These are phyloP conservation scores for Andrena chrysosceles DNA, from an alignment of 2,888 invertebrate species.

Conservation along the genomic window DNA sequence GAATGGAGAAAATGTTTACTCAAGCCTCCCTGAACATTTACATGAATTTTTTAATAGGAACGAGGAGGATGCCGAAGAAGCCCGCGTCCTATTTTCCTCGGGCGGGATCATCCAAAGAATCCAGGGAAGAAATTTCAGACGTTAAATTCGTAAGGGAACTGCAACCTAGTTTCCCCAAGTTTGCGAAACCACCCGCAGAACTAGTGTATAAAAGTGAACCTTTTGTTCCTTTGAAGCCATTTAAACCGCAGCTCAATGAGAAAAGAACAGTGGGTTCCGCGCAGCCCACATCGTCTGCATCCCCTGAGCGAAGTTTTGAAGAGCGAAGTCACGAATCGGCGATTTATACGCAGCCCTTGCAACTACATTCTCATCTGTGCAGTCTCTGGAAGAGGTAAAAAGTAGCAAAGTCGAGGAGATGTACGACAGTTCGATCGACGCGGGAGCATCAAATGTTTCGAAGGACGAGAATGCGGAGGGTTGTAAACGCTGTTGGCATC, in stretches of 20 bases:
- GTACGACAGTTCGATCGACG: neutral
- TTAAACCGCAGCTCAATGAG: conserved; percentile 15
- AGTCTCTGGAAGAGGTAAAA: neutral
- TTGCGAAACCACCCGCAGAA: conserved; percentile 17
- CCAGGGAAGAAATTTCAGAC: conserved; percentile 2
- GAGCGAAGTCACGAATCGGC: neutral
- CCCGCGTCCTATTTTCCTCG: neutral
- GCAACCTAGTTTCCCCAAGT: conserved; percentile 36
- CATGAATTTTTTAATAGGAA: neutral
- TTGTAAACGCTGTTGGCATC: neutral
- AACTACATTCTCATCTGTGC: conserved; percentile 5
- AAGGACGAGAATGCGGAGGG: neutral
- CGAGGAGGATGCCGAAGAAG: neutral
- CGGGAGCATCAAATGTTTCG: neutral
- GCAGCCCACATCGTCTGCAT: neutral
- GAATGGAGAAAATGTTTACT: neutral
- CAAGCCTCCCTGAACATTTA: neutral
- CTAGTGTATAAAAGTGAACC: conserved; percentile 23
- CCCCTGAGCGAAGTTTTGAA: neutral
- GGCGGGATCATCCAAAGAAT: neutral
- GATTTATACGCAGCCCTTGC: conserved; percentile 2
- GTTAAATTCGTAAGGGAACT: conserved; percentile 19
- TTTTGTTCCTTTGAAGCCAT: conserved; percentile 7
- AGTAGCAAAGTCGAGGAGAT: neutral
- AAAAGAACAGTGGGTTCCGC: neutral